Evolutionary conservation across 2,888 invertebrate species (phyloP), one percentile per base, ranked within the genome.

Genomic region (Drosophila prostipennis): DNA sequence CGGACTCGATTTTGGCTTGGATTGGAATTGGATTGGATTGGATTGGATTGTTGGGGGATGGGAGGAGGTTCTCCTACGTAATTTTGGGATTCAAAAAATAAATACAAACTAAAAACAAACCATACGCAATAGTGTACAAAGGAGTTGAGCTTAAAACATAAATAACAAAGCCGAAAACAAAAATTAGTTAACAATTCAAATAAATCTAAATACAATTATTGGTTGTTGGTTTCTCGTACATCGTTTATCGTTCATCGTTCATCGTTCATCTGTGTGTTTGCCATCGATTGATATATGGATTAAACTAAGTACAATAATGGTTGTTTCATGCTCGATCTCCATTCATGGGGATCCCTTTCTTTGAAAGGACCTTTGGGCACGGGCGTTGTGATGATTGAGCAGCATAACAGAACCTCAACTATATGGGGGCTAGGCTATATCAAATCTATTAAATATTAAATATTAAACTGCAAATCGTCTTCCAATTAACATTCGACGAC

Each of bases 131-230:
- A 45, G 42, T 58, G 42, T 36, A 51, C 42, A 49, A 42, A 57
- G 26, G 23, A 72, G 69, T 58, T 46, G 40, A 58, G 63, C 58
- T 69, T 77, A 79, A 76, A 86, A 80, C 83, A 76, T 80, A 81
- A 81, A 76, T 82, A 81, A 81, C 80, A 82, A 85, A 80, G 73
- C 70, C 71, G 61, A 80, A 80, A 83, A 83, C 78, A 82, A 85
- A 80, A 74, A 72, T 26, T 70, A 61, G 65, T 80, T 61, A 81
- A 81, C 81, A 81, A 80, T 80, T 65, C 52, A 74, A 72, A 14
- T 65, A 67, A 65, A 52, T 10, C 51, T 65, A 52, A 61, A 23
- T 37, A 61, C 34, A 52, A 64, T 11, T 46, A 46, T 14, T 14
- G 45, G 45, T 45, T 6, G 26, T 51, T 46, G 49, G 69, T 72